Conservation (phyloP, 2,888 invertebrate species). For the Adela reaumurella region DNA sequence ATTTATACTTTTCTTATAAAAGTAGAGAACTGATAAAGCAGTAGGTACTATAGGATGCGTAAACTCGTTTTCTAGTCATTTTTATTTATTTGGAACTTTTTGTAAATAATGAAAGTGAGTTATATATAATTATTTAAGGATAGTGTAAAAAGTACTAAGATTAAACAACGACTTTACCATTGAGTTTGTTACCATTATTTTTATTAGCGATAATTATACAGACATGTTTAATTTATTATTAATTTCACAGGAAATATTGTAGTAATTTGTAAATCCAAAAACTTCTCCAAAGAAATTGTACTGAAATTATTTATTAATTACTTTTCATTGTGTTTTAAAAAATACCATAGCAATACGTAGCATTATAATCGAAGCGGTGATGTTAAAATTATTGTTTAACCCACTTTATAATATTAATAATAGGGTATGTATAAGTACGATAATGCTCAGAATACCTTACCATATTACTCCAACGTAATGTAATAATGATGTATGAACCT, state of each 20-base stretch:
- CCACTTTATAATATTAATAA: not conserved
- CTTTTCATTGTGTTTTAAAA: not conserved
- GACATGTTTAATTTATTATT: not conserved
- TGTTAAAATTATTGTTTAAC: not conserved
- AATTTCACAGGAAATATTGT: not conserved
- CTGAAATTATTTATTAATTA: not conserved
- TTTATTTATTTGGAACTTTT: constrained; percentile 7
- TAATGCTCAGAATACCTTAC: not conserved
- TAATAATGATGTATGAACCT: not conserved
- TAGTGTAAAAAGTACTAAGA: constrained; percentile 27
- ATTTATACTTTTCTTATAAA: constrained; percentile 2
- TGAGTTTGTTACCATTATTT: not conserved
- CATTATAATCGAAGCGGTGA: not conserved
- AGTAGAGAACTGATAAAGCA: constrained; percentile 2
- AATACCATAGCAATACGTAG: not conserved
- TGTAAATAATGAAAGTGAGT: constrained; percentile 13
- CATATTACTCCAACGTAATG: not conserved
- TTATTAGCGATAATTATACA: not conserved
- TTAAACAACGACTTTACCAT: constrained; percentile 26
- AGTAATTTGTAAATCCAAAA: not conserved
- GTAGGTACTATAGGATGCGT: not conserved
- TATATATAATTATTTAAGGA: constrained; percentile 11
- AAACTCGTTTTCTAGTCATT: constrained; percentile 4
- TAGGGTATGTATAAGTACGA: not conserved
- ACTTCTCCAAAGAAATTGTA: not conserved